Evolutionary conservation across 2,888 invertebrate species (phyloP).

Genomic region (Rotaria magnacalcarata): DNA sequence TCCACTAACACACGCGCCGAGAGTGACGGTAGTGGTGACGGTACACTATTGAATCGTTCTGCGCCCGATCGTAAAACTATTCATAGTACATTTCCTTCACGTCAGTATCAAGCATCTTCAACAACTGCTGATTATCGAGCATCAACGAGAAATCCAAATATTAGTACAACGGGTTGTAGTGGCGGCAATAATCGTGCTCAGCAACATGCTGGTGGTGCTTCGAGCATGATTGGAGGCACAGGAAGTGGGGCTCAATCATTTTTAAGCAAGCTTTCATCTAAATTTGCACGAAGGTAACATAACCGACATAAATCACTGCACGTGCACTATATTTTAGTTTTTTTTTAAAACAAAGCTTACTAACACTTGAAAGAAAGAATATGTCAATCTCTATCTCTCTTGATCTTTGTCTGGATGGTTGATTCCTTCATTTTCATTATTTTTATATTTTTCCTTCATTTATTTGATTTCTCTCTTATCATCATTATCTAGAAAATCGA

Average conservation of each 20-base stretch:
- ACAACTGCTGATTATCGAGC: not conserved
- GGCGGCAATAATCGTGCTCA: not conserved
- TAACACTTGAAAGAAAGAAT: not conserved
- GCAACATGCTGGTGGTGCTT: conserved; percentile 2
- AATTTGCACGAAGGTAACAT: conserved; percentile 87
- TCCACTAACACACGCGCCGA: not conserved
- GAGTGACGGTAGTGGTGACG: not conserved
- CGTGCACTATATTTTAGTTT: not conserved
- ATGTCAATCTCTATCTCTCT: not conserved
- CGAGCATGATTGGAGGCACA: not conserved
- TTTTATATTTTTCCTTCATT: not conserved
- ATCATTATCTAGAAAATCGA: conserved; percentile 11
- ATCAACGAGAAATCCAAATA: conserved; percentile 6
- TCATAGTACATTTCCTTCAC: conserved; percentile 40
- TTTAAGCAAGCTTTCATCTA: conserved; percentile 94
- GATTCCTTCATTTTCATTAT: not conserved
- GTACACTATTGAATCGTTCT: conserved; percentile 39
- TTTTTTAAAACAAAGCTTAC: not conserved
- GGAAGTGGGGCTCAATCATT: conserved; percentile 61
- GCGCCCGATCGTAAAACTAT: conserved; percentile 45
- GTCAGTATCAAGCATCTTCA: not conserved
- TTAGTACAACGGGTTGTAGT: conserved; percentile 2
- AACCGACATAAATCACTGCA: conserved; percentile 1
- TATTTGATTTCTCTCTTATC: not conserved
- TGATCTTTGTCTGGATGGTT: not conserved